Evolutionary conservation across 2,113 vertebrate species (phyloP).

Genomic region (Pleuronectes platessa): DNA sequence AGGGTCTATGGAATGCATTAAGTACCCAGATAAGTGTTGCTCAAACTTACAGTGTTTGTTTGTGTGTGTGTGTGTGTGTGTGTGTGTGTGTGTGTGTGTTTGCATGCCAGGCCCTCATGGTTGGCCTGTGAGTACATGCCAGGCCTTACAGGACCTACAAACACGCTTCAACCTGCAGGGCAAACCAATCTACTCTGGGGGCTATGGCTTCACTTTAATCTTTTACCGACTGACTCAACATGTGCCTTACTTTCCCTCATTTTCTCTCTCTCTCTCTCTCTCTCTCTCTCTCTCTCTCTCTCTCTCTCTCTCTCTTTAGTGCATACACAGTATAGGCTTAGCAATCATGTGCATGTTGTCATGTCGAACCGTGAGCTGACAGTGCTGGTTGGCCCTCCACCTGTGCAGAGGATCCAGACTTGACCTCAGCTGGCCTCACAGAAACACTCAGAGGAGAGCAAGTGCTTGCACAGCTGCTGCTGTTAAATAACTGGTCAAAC

Average conservation of each 20-base stretch:
- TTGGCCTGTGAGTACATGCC: conserved; percentile 62
- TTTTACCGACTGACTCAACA: too few species aligned
- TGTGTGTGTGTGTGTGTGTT: neutral
- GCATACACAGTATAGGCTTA: neutral
- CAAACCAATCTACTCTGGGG: conserved; percentile 50
- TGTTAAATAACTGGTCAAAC: conserved; percentile 18
- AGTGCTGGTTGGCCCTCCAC: neutral
- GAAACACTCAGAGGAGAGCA: neutral
- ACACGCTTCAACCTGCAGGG: conserved; percentile 61
- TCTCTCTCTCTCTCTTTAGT: neutral
- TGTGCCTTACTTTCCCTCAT: neutral
- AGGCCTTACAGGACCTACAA: conserved; percentile 30
- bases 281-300: too few species aligned
- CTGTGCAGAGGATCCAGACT: neutral
- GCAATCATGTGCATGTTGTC: neutral
- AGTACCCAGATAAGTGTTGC: neutral
- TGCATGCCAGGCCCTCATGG: conserved; percentile 3
- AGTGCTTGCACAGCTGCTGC: conserved; percentile 55
- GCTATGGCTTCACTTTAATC: conserved; percentile 44
- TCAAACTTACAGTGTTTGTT: too few species aligned
- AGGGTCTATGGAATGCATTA: too few species aligned
- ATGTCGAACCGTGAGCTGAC: neutral
- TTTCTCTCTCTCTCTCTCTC: neutral
- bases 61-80: neutral
- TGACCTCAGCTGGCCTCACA: neutral